These are phyloP conservation scores for Lagopus muta DNA, from an alignment of 2,113 vertebrate genomes.

Conservation along the genomic window DNA sequence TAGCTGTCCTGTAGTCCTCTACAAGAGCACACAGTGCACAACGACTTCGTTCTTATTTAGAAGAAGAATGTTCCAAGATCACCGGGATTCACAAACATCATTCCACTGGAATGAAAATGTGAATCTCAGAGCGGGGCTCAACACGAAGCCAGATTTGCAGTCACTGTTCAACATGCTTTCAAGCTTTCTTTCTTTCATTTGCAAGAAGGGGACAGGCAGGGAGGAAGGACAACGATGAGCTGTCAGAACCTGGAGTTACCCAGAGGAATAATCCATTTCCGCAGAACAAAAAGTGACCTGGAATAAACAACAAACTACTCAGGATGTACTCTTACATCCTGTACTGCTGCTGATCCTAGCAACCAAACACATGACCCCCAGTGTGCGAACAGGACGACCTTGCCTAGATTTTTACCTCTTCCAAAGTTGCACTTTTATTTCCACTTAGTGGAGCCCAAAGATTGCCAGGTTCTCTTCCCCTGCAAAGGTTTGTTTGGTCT, in stretches of 20 bases:
- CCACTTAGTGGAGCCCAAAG: rapidly evolving
- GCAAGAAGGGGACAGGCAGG: slow-evolving; percentile 3
- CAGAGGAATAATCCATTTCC: neutral
- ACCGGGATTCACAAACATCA: slow-evolving; percentile 28
- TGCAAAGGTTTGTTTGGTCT: neutral
- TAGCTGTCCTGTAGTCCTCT: neutral
- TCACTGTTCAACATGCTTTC: slow-evolving; percentile 18
- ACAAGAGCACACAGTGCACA: neutral
- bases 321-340: neutral
- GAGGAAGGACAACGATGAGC: slow-evolving; percentile 6
- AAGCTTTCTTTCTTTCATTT: slow-evolving; percentile 18
- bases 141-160: slow-evolving; percentile 39
- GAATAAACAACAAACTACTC: neutral
- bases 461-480: rapidly evolving
- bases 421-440: neutral
- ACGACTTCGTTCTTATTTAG: slow-evolving; percentile 21
- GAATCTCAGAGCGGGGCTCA: neutral
- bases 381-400: neutral
- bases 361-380: neutral
- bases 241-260: slow-evolving; percentile 17
- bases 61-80: slow-evolving; percentile 31
- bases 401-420: neutral
- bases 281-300: neutral
- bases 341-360: neutral
- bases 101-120: slow-evolving; percentile 23